Evolutionary conservation across 2,797 vertebrate species (phyloP), one percentile per base, ranked within the genome.

Genomic region (Thalassophryne amazonica): DNA sequence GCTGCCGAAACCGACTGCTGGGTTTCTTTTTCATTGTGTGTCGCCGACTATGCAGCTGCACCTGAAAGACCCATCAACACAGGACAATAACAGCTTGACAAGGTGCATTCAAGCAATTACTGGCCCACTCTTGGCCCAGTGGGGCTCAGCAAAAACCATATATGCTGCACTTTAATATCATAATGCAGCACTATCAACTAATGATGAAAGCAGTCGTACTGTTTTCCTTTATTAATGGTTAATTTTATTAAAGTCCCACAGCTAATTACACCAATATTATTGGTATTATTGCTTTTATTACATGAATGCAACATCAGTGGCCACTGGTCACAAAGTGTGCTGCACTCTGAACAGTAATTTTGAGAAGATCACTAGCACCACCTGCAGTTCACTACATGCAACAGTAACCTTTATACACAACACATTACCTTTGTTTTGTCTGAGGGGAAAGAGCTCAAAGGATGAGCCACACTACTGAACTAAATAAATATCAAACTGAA

Each of bases 81-180:
- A 6, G 34, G 58, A 45, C 33, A 50, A 38, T 71, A 69, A 75
- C 59, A 40, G 67, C 41, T 69, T 54, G 69, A 68, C 51, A 43
- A 42, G 40, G 43, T 45, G 47, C 32, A 45, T 56, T 80, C 55
- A 60, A 81, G 83, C 33, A 78, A 76, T 82, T 79, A 86, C 81
- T 85, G 51, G 77, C 42, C 31, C 25, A 6, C 42, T 47, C 29
- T 16, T 12, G n/a, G 58, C 37, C 25, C 28, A 62, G 41, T 38
- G 34, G 13, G 42, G 27, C 46, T 27, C 56, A 46, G 53, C 35
- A 43, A 36, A 41, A 47, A 43, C 33, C 40, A 34, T 55, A n/a
- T 32, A 36, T 34, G 51, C 13, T 19, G 6, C n/a, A 37, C 54
- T 47, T 59, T 64, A 54, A 69, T 64, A 43, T 23, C 27, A 29